Evolutionary conservation across 2,113 vertebrate species (phyloP), one percentile per base, ranked within the genome.

Genomic region (Callipepla squamata): DNA sequence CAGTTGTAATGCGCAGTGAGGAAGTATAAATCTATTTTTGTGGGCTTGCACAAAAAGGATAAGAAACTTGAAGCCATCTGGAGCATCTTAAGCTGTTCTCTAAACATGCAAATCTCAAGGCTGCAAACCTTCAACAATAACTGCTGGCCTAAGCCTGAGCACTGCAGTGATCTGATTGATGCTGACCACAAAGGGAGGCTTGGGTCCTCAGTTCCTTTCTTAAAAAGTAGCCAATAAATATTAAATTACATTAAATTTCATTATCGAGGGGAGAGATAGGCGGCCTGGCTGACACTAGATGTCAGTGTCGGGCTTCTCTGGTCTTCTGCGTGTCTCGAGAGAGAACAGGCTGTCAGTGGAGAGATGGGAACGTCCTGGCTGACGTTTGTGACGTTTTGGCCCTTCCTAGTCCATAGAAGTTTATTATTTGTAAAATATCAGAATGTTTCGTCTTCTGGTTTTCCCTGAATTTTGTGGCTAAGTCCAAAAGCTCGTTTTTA

Each of bases 341-440:
- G n/a, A 10, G 51, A 61, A 0, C 28, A 3, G 42, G 40, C 28
- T 7, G 17, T 2, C 23, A 1, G n/a, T 15, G 17, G 17, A 18
- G 62, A 26, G 11, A 26, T 2, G 11, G 6, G 6, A 2, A 23
- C 6, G 7, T 19, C 23, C 40, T 34, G 30, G 19, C 32, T 20
- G 38, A 28, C 8, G 30, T 2, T 10, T 9, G 13, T 25, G 2
- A 3, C 4, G 11, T 7, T 7, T 5, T 5, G 22, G 25, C 20
- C n/a, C 65, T 18, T 6, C 2, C n/a, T 0, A 10, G 16, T 12
- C 25, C 1, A 8, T 5, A 25, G 23, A 2, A 7, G 9, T 3
- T 12, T 10, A 1, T 0, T 5, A 0, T 3, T n/a, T 25, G 10
- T 3, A 0, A 13, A 17, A 4, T 1, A 8, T 0, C 55, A 0